Evolutionary conservation across 1,140 invertebrate genomes (phyloP).

Genomic region (Trichoplusia ni): DNA sequence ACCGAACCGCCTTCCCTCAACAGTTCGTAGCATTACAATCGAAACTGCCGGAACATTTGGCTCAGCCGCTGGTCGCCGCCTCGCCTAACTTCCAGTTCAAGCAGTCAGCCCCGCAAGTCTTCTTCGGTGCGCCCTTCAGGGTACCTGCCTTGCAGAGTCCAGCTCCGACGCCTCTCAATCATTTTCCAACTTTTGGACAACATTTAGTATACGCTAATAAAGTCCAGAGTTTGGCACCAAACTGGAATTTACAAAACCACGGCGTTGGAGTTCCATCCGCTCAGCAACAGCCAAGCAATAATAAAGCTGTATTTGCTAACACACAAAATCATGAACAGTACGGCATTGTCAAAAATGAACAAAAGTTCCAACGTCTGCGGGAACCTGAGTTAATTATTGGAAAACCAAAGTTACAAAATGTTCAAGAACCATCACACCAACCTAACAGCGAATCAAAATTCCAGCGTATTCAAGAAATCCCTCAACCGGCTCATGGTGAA

Average conservation of each 20-base stretch:
- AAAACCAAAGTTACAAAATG: not conserved
- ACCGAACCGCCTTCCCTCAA: constrained; percentile 62
- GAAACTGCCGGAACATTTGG: constrained; percentile 63
- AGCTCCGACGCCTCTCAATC: constrained; percentile 40
- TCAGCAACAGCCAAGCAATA: constrained; percentile 54
- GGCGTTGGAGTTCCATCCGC: constrained; percentile 31
- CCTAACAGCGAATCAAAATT: constrained; percentile 18
- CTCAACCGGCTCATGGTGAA: not conserved
- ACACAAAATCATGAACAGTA: constrained; percentile 36
- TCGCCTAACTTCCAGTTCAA: constrained; percentile 54
- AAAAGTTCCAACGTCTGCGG: constrained; percentile 51
- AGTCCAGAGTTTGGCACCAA: constrained; percentile 43
- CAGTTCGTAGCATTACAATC: constrained; percentile 68
- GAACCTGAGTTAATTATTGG: constrained; percentile 34
- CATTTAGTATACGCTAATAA: constrained; percentile 47
- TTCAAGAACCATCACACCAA: not conserved
- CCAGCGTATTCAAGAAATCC: constrained; percentile 20
- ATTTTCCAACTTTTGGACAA: constrained; percentile 40
- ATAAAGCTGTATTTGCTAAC: constrained; percentile 49
- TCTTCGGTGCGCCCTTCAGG: constrained; percentile 49
- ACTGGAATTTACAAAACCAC: constrained; percentile 32
- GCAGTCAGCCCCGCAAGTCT: constrained; percentile 53
- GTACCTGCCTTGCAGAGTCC: constrained; percentile 48
- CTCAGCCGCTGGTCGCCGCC: constrained; percentile 61
- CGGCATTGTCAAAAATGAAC: constrained; percentile 41